Evolutionary conservation across 2,113 vertebrate species (phyloP), one percentile per base, ranked within the genome.

Genomic region (Cairina moschata): DNA sequence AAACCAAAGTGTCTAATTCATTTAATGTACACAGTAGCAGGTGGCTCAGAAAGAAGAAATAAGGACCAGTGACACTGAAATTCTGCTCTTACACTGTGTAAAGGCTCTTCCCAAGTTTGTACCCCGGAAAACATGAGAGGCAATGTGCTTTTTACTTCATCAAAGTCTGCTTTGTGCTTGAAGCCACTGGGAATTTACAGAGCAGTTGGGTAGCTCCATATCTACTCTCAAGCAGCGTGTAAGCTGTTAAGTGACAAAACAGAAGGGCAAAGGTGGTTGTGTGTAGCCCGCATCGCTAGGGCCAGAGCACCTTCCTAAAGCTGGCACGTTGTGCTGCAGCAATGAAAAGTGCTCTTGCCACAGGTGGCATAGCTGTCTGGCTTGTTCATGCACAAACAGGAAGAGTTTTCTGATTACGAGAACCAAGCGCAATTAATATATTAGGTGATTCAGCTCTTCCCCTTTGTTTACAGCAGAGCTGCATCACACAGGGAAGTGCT

Each of bases 331-430:
- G 17, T 6, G 58, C 29, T 16, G 12, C 23, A 10, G 21, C 12
- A 9, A 1, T 2, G 9, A 1, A 26, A 5, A 18, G 13, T 0
- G 7, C 17, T 23, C 0, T 1, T 3, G 8, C 48, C 8, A 25
- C 38, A 1, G 1, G 4, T 2, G 3, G 40, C n/a, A 3, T 1
- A 5, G 16, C 40, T 22, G 5, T 17, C 31, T 11, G 22, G 14
- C 1, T 26, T 6, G 21, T 16, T 50, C 11, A 4, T 2, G 14
- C 8, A 8, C 4, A 16, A 32, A 52, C 34, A 65, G 26, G 66
- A 58, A 28, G 66, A 12, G 34, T 3, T 58, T 32, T 58, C 5
- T 14, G 16, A 22, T 36, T 13, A 10, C 48, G 34, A 77, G 22
- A 42, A 34, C 12, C 22, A 36, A 66, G 26, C 0, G 2, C 32